Base-by-base conservation (phyloP, 2,888 invertebrate genomes). In the Gasteruption jaculator region DNA sequence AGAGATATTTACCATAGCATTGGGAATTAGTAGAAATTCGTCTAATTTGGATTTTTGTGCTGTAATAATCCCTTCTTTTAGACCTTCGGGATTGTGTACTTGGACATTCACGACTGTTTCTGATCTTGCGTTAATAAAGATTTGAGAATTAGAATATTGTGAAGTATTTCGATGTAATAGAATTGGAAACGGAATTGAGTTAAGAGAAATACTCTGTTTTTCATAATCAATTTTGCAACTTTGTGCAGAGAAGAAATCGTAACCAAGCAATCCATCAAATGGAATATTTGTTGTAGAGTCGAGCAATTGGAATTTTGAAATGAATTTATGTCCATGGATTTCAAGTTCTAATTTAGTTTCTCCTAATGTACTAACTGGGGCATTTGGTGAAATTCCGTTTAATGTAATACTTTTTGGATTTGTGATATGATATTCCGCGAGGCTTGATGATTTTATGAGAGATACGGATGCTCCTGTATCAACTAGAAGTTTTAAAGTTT, bases 391-490 rank as follows among this genome's bases (percentile, higher is more conserved):
- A 8, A 38, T 30, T 5, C 31, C 38, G 8, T 12, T 31, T 4
- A 38, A 22, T 4, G 24, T 31, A 5, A 31, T 38, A 7, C 10
- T 8, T 11, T 15, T 31, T 4, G 20, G 15, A 31, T 38, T 14
- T 12, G 5, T 31, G 3, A 38, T 20, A 19, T 14, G 15, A 10
- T 6, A 31, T 15, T 19, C 8, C 12, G 29, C 3, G 8, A 38
- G 31, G 15, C 38, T 30, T 5, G 15, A 15, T 15, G 10, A 15
- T 31, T 38, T 38, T 8, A 38, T 19, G 3, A 38, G 10, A 6
- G 43, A 43, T 22, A 34, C 35, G 12, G 38, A 21, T 4, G 43
- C 38, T 11, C 38, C 43, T 8, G 38, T 43, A 15, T 38, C 43
- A n/a, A 39, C 15, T 10, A 43, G 34, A 16, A 43, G 29, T 26